Base-by-base conservation (phyloP, 2,888 invertebrate species). In the Malachius bipustulatus region DNA sequence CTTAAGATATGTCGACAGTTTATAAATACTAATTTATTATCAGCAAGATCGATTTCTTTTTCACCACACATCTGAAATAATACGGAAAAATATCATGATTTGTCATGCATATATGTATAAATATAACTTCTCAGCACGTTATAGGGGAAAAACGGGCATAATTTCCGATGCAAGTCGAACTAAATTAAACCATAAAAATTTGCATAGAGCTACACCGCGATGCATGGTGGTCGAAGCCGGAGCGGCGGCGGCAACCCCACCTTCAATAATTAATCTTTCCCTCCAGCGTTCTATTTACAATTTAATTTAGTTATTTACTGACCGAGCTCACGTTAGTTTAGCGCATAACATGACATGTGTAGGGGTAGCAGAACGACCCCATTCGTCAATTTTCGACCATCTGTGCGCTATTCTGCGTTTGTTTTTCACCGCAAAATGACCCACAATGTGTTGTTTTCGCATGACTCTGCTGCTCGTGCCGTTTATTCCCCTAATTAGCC, bases 301-400 rank as follows among this genome's bases (percentile, higher is more conserved):
- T 52, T 51, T 52, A 55, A 55, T 55, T 55, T 53, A 52, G 51
- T 52, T 49, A 55, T 55, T 53, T 52, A 49, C 44, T 47, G 48
- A 41, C 48, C 44, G 35, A 40, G 44, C 42, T 46, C 47, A 48
- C 48, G 47, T 45, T 42, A 41, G 27, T 27, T 35, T 35, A 30
- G 38, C 32, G 16, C 30, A 37, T 32, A 35, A 39, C 40, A 40
- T 38, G 45, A 39, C 47, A 47, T 46, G 35, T 44, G 42, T 35
- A 30, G 37, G 41, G 39, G 32, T 16, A 6, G 16, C 11, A 32
- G 32, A 36, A 40, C 31, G 40, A 42, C 37, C 35, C 30, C 34
- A 35, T 19, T 19, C 24, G 6, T 19, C 24, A 19, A 38, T 39
- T 44, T 37, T 41, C 32, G 34, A 37, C 40, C 48, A 48, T 48